phyloP scores from a whole-genome alignment of 2,888 invertebrate species.

The Bombylius major region DNA sequence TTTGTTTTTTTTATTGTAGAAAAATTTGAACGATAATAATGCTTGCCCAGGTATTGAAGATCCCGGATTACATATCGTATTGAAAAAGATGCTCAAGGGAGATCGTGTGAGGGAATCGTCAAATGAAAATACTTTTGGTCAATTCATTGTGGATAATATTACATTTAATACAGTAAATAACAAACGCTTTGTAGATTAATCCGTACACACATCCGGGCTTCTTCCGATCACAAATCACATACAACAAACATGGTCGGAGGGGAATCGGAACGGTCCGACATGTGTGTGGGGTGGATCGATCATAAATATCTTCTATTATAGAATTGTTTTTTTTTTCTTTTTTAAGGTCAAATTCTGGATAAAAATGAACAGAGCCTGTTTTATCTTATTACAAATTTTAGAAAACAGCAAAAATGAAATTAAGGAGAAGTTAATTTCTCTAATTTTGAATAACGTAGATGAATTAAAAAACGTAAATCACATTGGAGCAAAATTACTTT shows the following conservation, averaged over 20 bases:
- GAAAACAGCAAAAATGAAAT: slow-evolving; percentile 45
- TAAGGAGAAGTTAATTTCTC: slow-evolving; percentile 38
- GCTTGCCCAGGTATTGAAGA: slow-evolving; percentile 49
- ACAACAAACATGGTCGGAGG: too few relatives aligned
- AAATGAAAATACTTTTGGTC: slow-evolving; percentile 43
- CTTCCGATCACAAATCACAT: too few relatives aligned
- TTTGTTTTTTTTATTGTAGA: not conserved
- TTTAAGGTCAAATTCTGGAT: slow-evolving; percentile 51
- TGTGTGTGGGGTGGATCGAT: not conserved
- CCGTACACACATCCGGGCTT: not conserved
- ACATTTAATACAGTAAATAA: slow-evolving; percentile 42
- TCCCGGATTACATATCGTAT: slow-evolving; percentile 58
- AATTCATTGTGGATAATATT: slow-evolving; percentile 41
- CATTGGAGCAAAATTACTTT: slow-evolving; percentile 51
- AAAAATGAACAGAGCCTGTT: slow-evolving; percentile 62
- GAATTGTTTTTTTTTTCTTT: slow-evolving; percentile 12
- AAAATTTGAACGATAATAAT: slow-evolving; percentile 19
- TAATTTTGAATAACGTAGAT: slow-evolving; percentile 26
- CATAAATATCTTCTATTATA: not conserved
- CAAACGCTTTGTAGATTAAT: not conserved
- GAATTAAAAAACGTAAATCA: slow-evolving; percentile 42
- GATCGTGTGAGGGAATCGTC: slow-evolving; percentile 42
- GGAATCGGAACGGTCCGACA: too few relatives aligned
- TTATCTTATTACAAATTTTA: slow-evolving; percentile 52
- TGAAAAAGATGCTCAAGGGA: slow-evolving; percentile 59